Evolutionary conservation across 92 coral and sea anemone species (phyloP).

Genomic region (Zoanthus sansibaricus): DNA sequence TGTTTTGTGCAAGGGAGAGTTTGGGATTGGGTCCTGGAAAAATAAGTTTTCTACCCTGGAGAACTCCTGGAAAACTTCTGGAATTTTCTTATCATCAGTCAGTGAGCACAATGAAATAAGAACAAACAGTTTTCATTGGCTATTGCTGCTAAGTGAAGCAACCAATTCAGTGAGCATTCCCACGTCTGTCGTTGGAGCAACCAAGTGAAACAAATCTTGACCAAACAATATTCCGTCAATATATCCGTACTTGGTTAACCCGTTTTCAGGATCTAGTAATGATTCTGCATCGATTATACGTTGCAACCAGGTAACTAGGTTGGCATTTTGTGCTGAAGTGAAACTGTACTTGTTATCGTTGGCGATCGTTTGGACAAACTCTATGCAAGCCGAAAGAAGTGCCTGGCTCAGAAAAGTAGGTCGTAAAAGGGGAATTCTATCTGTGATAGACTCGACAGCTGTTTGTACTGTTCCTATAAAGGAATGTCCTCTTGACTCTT

Average conservation of each 20-base stretch:
- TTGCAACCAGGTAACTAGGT: slow-evolving; percentile 39
- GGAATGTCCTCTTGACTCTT: neutral
- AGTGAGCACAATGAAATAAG: too few species aligned
- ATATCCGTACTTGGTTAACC: slow-evolving; percentile 2
- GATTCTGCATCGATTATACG: neutral
- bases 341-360: slow-evolving; percentile 16
- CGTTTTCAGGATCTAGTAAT: neutral
- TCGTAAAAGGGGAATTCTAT: slow-evolving; percentile 28
- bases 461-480: neutral
- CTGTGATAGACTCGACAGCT: slow-evolving; percentile 7
- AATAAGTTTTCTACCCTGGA: too few species aligned
- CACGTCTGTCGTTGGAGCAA: neutral
- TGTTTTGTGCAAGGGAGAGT: too few species aligned
- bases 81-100: too few species aligned
- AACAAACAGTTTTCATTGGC: neutral
- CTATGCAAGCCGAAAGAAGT: slow-evolving; percentile 19
- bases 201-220: slow-evolving; percentile 21
- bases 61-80: too few species aligned
- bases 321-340: slow-evolving; percentile 29
- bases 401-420: neutral
- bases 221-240: slow-evolving; percentile 10
- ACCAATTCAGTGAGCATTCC: neutral
- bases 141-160: neutral
- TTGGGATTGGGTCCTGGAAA: too few species aligned
- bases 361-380: slow-evolving; percentile 33